Conservation (phyloP, 2,888 invertebrate genomes). For the Podotricha telesiphe region DNA sequence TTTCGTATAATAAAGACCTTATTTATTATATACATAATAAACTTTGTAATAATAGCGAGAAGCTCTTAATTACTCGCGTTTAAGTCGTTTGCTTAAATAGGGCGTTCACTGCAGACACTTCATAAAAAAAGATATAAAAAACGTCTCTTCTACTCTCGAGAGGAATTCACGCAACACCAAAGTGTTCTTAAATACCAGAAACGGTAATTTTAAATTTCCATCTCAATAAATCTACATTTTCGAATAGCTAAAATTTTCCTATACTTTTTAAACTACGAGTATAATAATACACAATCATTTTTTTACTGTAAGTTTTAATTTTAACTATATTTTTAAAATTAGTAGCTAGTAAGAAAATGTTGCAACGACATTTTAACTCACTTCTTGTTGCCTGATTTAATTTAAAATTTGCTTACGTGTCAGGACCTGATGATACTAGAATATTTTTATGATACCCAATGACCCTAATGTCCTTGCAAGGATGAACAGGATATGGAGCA, state of each 20-base stretch:
- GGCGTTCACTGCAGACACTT: conserved; percentile 13
- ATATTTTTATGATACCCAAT: no score
- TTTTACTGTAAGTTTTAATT: no score
- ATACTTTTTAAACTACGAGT: neutral
- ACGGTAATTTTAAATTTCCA: neutral
- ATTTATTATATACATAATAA: neutral
- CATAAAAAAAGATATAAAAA: conserved; percentile 17
- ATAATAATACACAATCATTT: no score
- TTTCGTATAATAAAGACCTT: neutral
- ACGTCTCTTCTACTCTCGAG: neutral
- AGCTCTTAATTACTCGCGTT: conserved; percentile 26
- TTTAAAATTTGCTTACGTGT: no score
- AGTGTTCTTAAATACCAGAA: conserved; percentile 18
- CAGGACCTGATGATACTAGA: no score
- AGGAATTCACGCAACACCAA: conserved; percentile 13
- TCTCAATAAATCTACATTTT: conserved; percentile 8
- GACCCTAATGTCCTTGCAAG: no score
- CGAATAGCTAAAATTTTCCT: neutral
- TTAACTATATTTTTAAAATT: no score
- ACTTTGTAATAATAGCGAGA: conserved; percentile 6
- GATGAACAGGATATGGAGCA: no score
- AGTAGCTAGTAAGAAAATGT: no score
- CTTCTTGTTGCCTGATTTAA: no score
- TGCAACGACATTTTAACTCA: no score
- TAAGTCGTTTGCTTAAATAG: conserved; percentile 29